Percentiles rank a stretch among this genome's conserved stretches.
Conservation (phyloP, 2,113 vertebrate genomes). For the Oncorhynchus mykiss region DNA sequence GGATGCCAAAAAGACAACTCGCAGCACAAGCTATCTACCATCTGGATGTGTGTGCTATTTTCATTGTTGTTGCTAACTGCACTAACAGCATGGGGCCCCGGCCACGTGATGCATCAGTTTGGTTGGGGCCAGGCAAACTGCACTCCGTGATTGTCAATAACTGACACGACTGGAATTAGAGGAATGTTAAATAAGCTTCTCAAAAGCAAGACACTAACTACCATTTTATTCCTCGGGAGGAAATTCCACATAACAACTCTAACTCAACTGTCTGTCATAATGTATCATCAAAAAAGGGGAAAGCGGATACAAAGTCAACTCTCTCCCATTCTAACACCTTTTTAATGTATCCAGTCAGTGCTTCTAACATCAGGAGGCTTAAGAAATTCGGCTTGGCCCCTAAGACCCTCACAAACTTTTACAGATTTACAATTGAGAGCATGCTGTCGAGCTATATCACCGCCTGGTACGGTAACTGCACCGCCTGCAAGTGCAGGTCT, state of each 20-base stretch:
- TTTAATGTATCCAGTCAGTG: no score
- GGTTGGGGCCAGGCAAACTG: no score
- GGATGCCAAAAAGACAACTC: no score
- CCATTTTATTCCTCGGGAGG: not conserved
- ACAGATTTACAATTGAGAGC: not conserved
- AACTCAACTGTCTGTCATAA: not conserved
- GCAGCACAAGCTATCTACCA: not conserved
- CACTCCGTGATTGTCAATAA: not conserved
- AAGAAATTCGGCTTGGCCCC: no score
- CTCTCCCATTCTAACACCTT: not conserved
- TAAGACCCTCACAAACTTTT: no score
- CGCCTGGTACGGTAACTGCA: no score
- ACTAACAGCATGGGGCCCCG: no score
- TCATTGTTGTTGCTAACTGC: not conserved
- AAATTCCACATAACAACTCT: conserved; percentile 5
- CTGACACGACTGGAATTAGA: not conserved
- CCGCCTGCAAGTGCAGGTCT: no score
- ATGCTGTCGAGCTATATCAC: not conserved
- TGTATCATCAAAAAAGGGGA: no score
- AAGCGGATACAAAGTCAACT: not conserved
- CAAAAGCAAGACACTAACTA: not conserved
- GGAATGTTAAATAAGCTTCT: not conserved
- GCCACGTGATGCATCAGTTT: no score
- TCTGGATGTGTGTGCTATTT: not conserved
- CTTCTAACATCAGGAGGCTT: not conserved